These are phyloP conservation scores for Pristionchus maxplancki DNA, from an alignment of 2,888 invertebrate genomes.

Conservation along the genomic window DNA sequence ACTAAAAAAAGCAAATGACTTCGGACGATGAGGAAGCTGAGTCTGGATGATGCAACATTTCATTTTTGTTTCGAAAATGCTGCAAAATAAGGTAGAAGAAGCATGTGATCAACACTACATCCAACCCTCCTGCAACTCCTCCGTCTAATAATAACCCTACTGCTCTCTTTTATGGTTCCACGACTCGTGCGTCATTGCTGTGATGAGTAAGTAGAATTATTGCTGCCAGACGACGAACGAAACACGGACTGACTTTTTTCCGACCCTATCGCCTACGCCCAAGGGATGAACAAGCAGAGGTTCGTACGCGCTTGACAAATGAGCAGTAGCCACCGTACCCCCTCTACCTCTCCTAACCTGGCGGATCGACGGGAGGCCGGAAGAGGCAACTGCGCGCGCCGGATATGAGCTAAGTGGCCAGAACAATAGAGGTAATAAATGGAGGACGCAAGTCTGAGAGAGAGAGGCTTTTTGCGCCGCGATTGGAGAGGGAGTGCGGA, in stretches of 20 bases:
- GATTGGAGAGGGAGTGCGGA: neutral
- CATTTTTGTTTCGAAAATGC: neutral
- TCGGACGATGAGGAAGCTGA: conserved; percentile 24
- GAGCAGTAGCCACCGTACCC: neutral
- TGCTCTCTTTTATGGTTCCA: neutral
- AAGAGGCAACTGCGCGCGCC: neutral
- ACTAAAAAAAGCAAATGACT: neutral
- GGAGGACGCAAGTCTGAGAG: neutral
- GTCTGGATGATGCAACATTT: neutral
- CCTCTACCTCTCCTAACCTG: neutral
- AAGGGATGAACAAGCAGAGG: neutral
- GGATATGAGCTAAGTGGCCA: conserved; percentile 27
- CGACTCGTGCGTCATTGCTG: neutral
- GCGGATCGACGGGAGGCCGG: neutral
- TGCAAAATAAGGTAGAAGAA: neutral
- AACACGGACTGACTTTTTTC: too few species aligned
- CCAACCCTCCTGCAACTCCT: neutral
- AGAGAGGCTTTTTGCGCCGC: conserved; percentile 9
- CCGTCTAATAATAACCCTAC: neutral
- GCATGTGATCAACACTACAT: neutral
- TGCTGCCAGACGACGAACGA: neutral
- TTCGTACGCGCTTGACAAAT: too few species aligned
- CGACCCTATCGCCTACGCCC: neutral
- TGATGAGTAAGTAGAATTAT: neutral
- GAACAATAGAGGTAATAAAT: conserved; percentile 34